Conservation (phyloP, 1,140 invertebrate species). For the Rhagoletis pomonella region DNA sequence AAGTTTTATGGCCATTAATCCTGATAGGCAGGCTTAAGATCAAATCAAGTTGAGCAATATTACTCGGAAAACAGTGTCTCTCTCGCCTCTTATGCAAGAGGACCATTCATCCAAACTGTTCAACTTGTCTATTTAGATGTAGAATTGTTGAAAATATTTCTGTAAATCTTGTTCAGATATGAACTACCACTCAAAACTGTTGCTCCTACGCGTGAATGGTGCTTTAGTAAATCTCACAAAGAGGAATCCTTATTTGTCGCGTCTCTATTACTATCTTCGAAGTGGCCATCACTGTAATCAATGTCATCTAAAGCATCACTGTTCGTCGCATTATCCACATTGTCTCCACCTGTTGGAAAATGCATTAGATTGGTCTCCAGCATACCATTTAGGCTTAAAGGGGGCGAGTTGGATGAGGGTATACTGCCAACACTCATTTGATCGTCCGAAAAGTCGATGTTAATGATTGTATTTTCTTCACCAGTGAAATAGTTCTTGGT, state of each 20-base stretch:
- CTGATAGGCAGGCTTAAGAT: no score
- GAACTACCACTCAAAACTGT: constrained; percentile 62
- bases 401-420: constrained; percentile 82
- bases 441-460: constrained; percentile 78
- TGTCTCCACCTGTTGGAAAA: constrained; percentile 76
- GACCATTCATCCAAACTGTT: not conserved
- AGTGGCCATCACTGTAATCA: not conserved
- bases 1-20: no score
- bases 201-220: constrained; percentile 58
- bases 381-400: constrained; percentile 77
- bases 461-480: constrained; percentile 68
- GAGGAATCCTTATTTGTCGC: constrained; percentile 21
- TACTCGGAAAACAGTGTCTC: no score
- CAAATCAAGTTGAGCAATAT: no score
- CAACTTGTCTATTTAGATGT: constrained; percentile 17
- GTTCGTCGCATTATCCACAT: not conserved
- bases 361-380: constrained; percentile 84
- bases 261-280: not conserved
- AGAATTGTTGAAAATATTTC: constrained; percentile 62
- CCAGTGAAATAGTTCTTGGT: not conserved
- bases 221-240: constrained; percentile 71
- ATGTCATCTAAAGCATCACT: not conserved
- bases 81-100: no score
- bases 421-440: constrained; percentile 88
- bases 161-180: constrained; percentile 66